These are phyloP conservation scores for Labeo calbasu DNA, from an alignment of 2,797 vertebrate species.

Conservation along the genomic window DNA sequence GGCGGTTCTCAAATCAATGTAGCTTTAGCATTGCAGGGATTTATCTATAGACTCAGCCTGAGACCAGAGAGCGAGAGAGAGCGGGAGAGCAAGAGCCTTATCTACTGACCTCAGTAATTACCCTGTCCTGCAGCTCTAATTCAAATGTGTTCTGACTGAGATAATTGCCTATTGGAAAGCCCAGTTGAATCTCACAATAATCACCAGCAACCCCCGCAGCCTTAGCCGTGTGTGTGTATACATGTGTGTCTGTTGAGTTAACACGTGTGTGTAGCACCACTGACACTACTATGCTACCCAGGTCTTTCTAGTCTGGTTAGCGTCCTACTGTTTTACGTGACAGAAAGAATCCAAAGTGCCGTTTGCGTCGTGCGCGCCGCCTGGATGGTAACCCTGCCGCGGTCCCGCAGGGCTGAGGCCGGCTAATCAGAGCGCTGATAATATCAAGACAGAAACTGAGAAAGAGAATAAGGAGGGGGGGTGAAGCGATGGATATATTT, in stretches of 20 bases:
- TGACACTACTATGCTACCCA: slow-evolving; percentile 32
- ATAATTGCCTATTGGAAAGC: slow-evolving; percentile 78
- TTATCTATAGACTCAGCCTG: slow-evolving; percentile 75
- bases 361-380: slow-evolving; percentile 68
- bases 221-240: slow-evolving; percentile 49
- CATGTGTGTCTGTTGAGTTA: slow-evolving; percentile 26
- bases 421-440: slow-evolving; percentile 80
- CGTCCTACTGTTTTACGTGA: slow-evolving; percentile 60
- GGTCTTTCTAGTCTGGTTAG: slow-evolving; percentile 54
- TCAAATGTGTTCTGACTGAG: slow-evolving; percentile 78
- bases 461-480: slow-evolving; percentile 37
- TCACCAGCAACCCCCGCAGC: slow-evolving; percentile 58
- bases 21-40: slow-evolving; percentile 75
- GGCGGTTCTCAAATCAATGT: slow-evolving; percentile 78
- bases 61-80: slow-evolving; percentile 57
- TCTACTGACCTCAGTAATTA: slow-evolving; percentile 80
- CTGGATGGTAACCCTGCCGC: slow-evolving; percentile 63
- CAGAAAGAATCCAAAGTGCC: slow-evolving; percentile 73
- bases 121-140: slow-evolving; percentile 73
- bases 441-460: slow-evolving; percentile 67
- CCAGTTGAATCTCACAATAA: slow-evolving; percentile 66
- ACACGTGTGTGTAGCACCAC: slow-evolving; percentile 22
- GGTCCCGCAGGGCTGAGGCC: slow-evolving; percentile 72
- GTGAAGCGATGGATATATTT: slow-evolving; percentile 76
- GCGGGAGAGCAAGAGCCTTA: slow-evolving; percentile 59